A percentile compares a stretch with the other conserved stretches of the same genome.
Conservation (phyloP, 2,797 vertebrate genomes). For the Lerista edwardsae region DNA sequence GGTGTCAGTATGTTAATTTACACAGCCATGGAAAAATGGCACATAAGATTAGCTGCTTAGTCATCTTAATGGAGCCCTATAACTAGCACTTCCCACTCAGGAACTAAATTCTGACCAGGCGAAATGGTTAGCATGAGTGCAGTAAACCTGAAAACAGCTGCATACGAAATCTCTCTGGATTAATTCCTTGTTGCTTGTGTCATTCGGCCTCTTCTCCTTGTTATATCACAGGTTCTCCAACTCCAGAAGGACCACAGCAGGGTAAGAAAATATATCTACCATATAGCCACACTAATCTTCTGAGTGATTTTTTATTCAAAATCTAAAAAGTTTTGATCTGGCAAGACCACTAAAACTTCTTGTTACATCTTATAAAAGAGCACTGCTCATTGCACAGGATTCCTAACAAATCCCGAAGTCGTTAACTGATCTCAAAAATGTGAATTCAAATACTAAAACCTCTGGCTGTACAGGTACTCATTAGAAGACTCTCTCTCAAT, state of each 20-base stretch:
- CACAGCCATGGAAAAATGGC: constrained; percentile 22
- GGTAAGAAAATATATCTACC: not conserved
- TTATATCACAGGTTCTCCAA: not conserved
- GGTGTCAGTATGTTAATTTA: constrained; percentile 15
- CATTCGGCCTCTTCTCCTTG: not conserved
- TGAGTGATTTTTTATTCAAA: not conserved
- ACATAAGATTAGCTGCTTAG: constrained; percentile 21
- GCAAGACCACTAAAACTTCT: not conserved
- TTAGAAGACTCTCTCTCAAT: not conserved
- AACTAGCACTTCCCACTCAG: constrained; percentile 27
- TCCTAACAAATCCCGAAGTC: not conserved
- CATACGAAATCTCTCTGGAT: not conserved
- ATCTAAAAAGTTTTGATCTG: not conserved
- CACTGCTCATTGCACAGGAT: not conserved
- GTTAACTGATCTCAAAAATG: not conserved
- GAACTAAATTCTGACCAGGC: constrained; percentile 26
- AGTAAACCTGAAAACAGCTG: not conserved
- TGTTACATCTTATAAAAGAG: not conserved
- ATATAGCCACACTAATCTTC: not conserved
- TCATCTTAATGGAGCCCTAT: constrained; percentile 34
- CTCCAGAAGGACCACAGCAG: not conserved
- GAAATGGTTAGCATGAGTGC: not conserved
- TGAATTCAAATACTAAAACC: not conserved
- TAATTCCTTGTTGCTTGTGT: not conserved
- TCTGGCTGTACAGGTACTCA: not conserved